Percentiles rank a stretch among this genome's conserved stretches.
phyloP scores from a whole-genome alignment of 1,140 invertebrate genomes.

The Oryctes rhinoceros region DNA sequence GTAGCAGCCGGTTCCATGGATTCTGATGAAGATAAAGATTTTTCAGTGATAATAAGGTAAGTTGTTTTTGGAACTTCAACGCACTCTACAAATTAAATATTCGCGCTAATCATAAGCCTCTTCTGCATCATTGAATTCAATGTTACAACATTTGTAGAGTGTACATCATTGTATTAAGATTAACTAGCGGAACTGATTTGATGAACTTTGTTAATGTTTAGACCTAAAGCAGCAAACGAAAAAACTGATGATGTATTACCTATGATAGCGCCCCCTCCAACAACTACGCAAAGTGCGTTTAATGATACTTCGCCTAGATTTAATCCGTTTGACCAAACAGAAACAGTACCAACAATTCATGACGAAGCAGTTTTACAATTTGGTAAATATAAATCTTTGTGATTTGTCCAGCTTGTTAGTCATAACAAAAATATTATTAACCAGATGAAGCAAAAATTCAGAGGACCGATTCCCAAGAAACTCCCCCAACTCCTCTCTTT shows the following conservation, averaged over 20 bases:
- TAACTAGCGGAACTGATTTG: too few relatives aligned
- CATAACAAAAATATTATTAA: background rate
- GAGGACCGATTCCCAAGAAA: conserved; percentile 77
- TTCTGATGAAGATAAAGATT: conserved; percentile 78
- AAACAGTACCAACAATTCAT: conserved; percentile 60
- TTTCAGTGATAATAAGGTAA: conserved; percentile 82
- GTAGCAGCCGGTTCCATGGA: conserved; percentile 76
- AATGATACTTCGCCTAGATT: conserved; percentile 64
- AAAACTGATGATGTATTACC: conserved; percentile 67
- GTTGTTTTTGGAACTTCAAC: conserved; percentile 25
- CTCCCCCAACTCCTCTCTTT: conserved; percentile 89
- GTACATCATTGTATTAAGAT: too few relatives aligned
- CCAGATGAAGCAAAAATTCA: conserved; percentile 46
- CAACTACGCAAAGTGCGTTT: conserved; percentile 64
- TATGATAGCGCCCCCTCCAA: conserved; percentile 75
- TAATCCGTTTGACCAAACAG: conserved; percentile 81
- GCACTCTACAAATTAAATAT: too few relatives aligned
- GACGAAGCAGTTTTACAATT: conserved; percentile 51
- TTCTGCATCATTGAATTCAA: too few relatives aligned
- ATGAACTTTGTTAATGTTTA: conserved; percentile 54
- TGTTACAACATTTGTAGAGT: too few relatives aligned
- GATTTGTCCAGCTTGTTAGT: background rate
- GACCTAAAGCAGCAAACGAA: conserved; percentile 66
- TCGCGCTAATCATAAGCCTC: too few relatives aligned
- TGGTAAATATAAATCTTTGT: conserved; percentile 47